Evolutionary conservation across 2,888 invertebrate species (phyloP).

Genomic region (Drosophila melanosoma): DNA sequence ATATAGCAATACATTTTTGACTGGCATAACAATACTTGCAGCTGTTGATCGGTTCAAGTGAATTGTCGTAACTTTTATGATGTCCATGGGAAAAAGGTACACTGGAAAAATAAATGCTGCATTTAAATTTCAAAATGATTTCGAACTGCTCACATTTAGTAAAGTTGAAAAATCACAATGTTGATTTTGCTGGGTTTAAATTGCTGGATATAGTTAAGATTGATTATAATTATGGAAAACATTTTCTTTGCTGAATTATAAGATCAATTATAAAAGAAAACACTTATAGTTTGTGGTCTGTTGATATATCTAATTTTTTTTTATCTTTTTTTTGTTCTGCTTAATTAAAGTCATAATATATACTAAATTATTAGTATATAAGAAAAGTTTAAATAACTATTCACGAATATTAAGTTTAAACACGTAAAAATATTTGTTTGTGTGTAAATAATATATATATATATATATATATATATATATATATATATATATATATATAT

Average conservation of each 20-base stretch:
- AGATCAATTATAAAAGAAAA: neutral
- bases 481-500: neutral
- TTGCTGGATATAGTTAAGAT: neutral
- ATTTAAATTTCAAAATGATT: no score
- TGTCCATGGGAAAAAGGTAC: neutral
- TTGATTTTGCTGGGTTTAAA: neutral
- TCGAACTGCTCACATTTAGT: neutral
- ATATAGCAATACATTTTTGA: slow-evolving; percentile 1
- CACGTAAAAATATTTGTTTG: neutral
- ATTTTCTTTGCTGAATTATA: neutral
- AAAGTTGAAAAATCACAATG: rapidly evolving
- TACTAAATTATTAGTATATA: no score
- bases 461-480: no score
- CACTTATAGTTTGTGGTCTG: neutral
- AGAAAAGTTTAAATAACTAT: neutral
- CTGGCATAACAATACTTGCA: slow-evolving; percentile 1
- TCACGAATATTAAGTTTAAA: neutral
- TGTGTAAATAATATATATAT: neutral
- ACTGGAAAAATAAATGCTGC: neutral
- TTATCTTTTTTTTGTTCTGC: no score
- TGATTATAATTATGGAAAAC: neutral
- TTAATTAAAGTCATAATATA: no score
- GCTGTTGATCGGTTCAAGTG: slow-evolving; percentile 14
- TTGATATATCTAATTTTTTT: no score
- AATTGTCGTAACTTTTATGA: slow-evolving; percentile 32